Base-by-base conservation (phyloP, 2,797 vertebrate species). In the Erpetoichthys calabaricus region DNA sequence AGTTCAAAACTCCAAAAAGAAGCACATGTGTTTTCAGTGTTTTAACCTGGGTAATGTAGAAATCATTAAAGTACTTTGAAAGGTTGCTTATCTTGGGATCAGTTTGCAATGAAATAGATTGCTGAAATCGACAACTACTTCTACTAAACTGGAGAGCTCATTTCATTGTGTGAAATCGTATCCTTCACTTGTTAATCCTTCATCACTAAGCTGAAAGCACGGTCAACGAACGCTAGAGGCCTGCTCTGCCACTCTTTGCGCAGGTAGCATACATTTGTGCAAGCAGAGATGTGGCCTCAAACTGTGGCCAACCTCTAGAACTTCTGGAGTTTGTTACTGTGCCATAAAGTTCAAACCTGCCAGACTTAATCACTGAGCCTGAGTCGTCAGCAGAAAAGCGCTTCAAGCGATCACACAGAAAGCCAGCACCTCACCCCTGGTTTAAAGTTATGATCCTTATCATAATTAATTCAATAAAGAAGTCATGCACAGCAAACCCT, bases 401-500 rank as follows among this genome's bases (percentile, higher is more conserved):
- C 91, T 94, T 81, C 78, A 77, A 94, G 93, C 91, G 79, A 91
- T 90, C 81, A 79, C 79, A 82, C 82, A 76, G 84, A 84, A 83
- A 88, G 86, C 88, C 91, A 87, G 82, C 77, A 73, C 89, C 89
- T 96, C 90, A 95, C 92, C 91, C 90, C 80, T 83, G 86, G 89
- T 95, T 97, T 97, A 94, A 96, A 95, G 91, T 90, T 90, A 89
- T 89, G 94, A 97, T 98, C 89, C 89, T 97, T 98, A 97, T 98
- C 94, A 77, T 92, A 96, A 97, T 98, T 95, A 97, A 97, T 98
- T 97, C 93, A 97, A 98, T 98, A 97, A 97, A 94, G 90, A 80
- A 83, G 87, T 92, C 95, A 96, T 92, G 90, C 92, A 92, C 88
- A 87, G 91, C 89, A 93, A 85, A 92, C 88, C 90, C 87, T 85